Evolutionary conservation across 2,888 invertebrate genomes (phyloP).

Genomic region (Pristionchus japonicus): DNA sequence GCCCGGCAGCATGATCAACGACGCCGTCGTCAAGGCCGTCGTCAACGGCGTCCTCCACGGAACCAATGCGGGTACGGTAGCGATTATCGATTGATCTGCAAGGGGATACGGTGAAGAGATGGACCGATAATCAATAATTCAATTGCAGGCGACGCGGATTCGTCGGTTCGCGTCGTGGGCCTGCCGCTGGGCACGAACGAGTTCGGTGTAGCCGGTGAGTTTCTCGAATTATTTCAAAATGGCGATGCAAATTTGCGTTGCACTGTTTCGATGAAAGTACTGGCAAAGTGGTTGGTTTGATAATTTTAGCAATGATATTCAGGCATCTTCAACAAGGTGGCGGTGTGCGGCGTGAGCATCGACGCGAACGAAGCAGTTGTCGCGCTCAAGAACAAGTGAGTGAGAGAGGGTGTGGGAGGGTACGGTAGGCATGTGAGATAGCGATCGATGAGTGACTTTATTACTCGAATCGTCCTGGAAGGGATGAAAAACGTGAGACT

Average conservation of each 20-base stretch:
- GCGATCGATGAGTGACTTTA: constrained; percentile 19
- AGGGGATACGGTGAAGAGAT: too few species aligned
- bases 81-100: not conserved
- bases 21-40: constrained; percentile 11
- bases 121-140: too few species aligned
- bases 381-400: constrained; percentile 58
- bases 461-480: too few species aligned
- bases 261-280: not conserved
- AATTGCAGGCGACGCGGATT: not conserved
- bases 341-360: constrained; percentile 17
- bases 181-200: constrained; percentile 16
- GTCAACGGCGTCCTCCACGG: constrained; percentile 36
- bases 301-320: too few species aligned
- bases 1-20: not conserved
- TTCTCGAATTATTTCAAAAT: not conserved
- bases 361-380: constrained; percentile 53
- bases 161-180: constrained; percentile 40
- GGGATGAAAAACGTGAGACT: not conserved
- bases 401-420: too few species aligned
- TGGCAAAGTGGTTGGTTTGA: too few species aligned
- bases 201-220: constrained; percentile 41
- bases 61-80: not conserved
- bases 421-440: not conserved
- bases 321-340: constrained; percentile 40
- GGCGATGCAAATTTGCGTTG: not conserved